Evolutionary conservation across 2,113 vertebrate species (phyloP).

Genomic region (rabbit (Oryctolagus cuniculus)): mOryCun1.1 NC_091437.1:46331501-46332000

Average conservation of each 20-base stretch:
- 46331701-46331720: slow-evolving; percentile 43
- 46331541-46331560: background rate
- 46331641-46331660: background rate
- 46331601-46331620: slow-evolving; percentile 16
- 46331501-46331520: too few relatives aligned
- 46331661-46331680: background rate
- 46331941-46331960: background rate
- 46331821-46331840: accelerated
- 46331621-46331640: background rate
- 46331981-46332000: background rate
- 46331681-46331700: background rate
- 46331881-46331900: too few relatives aligned
- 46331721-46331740: slow-evolving; percentile 17
- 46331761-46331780: background rate
- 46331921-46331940: background rate
- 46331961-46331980: background rate
- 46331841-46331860: background rate
- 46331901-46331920: background rate
- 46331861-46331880: too few relatives aligned
- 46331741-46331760: background rate
- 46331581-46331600: background rate
- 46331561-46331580: background rate
- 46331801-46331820: background rate
- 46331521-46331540: background rate
- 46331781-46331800: background rate